Percentiles rank a stretch among this genome's conserved stretches.
These are phyloP conservation scores for Formica exsecta DNA, from an alignment of 1,140 invertebrate species.

Conservation along the genomic window DNA sequence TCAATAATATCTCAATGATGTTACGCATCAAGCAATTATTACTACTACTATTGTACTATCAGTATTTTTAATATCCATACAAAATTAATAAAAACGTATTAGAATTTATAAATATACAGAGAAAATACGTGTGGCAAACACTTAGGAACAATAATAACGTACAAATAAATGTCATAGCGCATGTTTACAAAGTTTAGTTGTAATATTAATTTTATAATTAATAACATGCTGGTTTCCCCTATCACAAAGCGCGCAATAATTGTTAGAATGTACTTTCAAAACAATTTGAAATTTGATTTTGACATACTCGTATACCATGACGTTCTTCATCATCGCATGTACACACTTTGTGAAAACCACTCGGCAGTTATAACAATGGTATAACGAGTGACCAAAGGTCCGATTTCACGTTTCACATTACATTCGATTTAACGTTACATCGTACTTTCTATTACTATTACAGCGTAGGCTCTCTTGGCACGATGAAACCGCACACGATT, in stretches of 20 bases:
- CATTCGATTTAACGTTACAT: conserved; percentile 51
- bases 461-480: conserved; percentile 36
- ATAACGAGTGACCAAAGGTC: conserved; percentile 27
- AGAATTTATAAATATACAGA: background rate
- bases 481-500: conserved; percentile 58
- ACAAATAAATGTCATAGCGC: conserved; percentile 35
- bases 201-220: conserved; percentile 27
- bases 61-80: background rate
- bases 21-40: background rate
- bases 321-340: conserved; percentile 16
- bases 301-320: background rate
- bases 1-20: background rate
- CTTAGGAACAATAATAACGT: background rate
- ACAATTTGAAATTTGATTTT: conserved; percentile 44
- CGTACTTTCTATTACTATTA: conserved; percentile 59
- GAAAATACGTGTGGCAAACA: background rate
- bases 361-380: conserved; percentile 5
- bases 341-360: conserved; percentile 6
- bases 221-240: background rate
- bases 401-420: conserved; percentile 56
- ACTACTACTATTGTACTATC: background rate
- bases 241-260: conserved; percentile 19
- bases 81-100: background rate
- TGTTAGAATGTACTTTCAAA: conserved; percentile 29
- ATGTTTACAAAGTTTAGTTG: background rate